Evolutionary conservation across 2,888 invertebrate species (phyloP), one percentile per base, ranked within the genome.

Genomic region (Xestobium rufovillosum): DNA sequence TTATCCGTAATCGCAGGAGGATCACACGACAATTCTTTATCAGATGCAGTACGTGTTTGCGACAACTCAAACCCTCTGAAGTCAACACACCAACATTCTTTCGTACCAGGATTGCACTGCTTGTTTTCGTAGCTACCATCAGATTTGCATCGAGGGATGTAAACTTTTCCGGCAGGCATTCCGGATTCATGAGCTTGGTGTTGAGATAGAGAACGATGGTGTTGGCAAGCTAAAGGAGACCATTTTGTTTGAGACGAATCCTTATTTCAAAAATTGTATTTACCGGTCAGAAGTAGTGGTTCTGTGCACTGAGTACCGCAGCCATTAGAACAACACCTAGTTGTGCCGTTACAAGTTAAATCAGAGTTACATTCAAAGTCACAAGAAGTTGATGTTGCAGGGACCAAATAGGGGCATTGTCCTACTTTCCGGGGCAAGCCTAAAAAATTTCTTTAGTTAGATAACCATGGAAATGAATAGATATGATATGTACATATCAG

Each of bases 281-380:
- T 51, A 61, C 61, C 61, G 36, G 86, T 82, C 48, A 81, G 77
- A 47, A 84, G 71, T 23, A 83, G 72, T 0, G 86, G 80, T 28
- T 75, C 69, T 0, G 82, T 76, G 58, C 89, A 88, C 49, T 83
- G 80, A 0, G 88, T 87, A 0, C 88, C 88, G 55, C 89, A 89
- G 14, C 89, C 89, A 27, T 87, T 89, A 1, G 86, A 84, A 56
- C 89, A 89, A 63, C 89, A 89, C 41, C 86, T 80, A 39, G 75
- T 72, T 0, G 70, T 69, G 0, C 76, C 73, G 2, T 75, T 76
- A 53, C 89, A 89, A 47, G 85, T 80, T 10, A 78, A 72, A 63
- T 89, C 88, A 0, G 77, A 76, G 35, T 77, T 76, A 48, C 89
- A 89, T 53, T 83, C 78, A 56, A 83, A 78, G 51, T 85, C 83